A percentile compares a stretch with the other conserved stretches of the same genome.
Conservation (phyloP, 2,113 vertebrate species). For the Ophiodon elongatus region DNA sequence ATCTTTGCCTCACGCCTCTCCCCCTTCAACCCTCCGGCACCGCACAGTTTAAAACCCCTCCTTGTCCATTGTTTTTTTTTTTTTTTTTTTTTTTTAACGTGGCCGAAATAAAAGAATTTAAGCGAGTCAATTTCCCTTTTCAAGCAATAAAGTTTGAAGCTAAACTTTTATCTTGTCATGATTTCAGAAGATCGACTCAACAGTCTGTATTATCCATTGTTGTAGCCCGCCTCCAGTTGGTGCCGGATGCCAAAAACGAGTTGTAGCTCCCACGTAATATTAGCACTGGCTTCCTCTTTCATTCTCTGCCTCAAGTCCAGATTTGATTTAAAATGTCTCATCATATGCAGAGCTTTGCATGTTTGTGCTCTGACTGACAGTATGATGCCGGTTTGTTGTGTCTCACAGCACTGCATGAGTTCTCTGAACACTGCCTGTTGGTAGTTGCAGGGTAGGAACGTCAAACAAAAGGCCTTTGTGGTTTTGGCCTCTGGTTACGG, state of each 20-base stretch:
- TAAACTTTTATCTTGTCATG: neutral
- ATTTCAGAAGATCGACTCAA: slow-evolving; percentile 18
- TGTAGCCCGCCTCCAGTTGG: slow-evolving; percentile 26
- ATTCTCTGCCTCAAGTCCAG: neutral
- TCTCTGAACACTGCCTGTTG: neutral
- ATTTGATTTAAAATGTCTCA: slow-evolving; percentile 28
- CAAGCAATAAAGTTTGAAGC: neutral
- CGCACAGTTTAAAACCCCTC: too few relatives aligned
- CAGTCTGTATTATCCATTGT: slow-evolving; percentile 8
- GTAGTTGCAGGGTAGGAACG: neutral
- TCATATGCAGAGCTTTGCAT: slow-evolving; percentile 14
- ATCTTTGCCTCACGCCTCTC: too few relatives aligned
- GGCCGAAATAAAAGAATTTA: neutral
- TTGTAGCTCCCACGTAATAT: slow-evolving; percentile 39
- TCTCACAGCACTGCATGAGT: neutral
- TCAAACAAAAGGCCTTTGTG: slow-evolving; percentile 40
- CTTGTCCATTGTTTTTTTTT: neutral
- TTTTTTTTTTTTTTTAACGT: neutral
- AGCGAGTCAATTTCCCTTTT: neutral
- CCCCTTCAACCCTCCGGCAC: too few relatives aligned
- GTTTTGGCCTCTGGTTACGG: slow-evolving; percentile 33
- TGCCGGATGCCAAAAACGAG: slow-evolving; percentile 22
- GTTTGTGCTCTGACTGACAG: neutral
- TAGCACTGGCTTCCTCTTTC: slow-evolving; percentile 17
- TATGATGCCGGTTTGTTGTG: slow-evolving; percentile 1